Evolutionary conservation across 1,140 invertebrate species (phyloP), one percentile per base, ranked within the genome.

Genomic region (Babylonia areolata): DNA sequence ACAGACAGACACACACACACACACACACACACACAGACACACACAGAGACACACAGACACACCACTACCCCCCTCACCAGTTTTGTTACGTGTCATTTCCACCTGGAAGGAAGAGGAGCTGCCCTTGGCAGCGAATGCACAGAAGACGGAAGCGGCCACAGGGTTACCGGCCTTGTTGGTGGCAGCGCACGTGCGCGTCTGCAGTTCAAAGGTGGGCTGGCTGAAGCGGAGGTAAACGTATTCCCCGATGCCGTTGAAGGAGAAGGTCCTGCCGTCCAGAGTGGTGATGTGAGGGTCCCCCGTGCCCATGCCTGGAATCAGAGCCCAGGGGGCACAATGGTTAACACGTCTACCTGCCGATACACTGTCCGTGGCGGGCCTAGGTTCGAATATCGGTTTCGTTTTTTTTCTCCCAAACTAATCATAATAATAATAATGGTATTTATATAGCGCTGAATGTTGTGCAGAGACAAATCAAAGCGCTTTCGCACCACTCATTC

Each of bases 281-380:
- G 92, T 92, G 2, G 81, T 86, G 28, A 92, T 89, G 69, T 92
- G 92, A n/a, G 92, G 92, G 87, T 93, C 92, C 35, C 92, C 92
- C 92, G 33, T 81, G 23, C 54, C 35, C 9, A 69, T 85, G 40
- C 37, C 88, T 88, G 69, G 33, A 39, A 78, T 15, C 11, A 75
- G n/a, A n/a, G n/a, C n/a, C n/a, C n/a, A n/a, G n/a, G n/a, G n/a
- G n/a, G n/a, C n/a, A n/a, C n/a, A 64, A 64, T 17, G 58, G 58
- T 15, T 64, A 64, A n/a, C 58, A 17, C n/a, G 58, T 64, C 15
- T n/a, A n/a, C n/a, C n/a, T n/a, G n/a, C n/a, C n/a, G n/a, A n/a
- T n/a, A n/a, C n/a, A n/a, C n/a, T n/a, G n/a, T n/a, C n/a, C n/a
- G n/a, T n/a, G n/a, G n/a, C n/a, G n/a, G n/a, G n/a, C n/a, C n/a